These are phyloP conservation scores for Sander lucioperca DNA, from an alignment of 2,113 vertebrate genomes.

Conservation along the genomic window DNA sequence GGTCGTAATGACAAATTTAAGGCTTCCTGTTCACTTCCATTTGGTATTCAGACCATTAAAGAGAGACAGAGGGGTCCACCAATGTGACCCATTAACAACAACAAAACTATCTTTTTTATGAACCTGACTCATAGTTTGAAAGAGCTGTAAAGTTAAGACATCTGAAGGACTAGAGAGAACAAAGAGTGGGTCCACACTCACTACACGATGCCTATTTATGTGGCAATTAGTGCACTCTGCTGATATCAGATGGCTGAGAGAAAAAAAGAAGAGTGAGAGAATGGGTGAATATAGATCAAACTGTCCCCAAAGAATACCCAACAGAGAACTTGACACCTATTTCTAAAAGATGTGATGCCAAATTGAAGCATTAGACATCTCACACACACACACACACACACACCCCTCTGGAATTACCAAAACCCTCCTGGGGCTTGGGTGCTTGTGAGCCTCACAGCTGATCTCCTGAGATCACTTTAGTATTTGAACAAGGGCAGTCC, in stretches of 20 bases:
- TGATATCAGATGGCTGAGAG: slow-evolving; percentile 5
- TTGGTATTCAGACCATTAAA: slow-evolving; percentile 35
- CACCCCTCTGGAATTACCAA: slow-evolving; percentile 25
- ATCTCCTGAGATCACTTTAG: slow-evolving; percentile 26
- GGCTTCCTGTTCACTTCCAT: slow-evolving; percentile 16
- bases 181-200: neutral
- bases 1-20: slow-evolving; percentile 36
- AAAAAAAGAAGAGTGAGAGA: neutral
- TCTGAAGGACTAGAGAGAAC: neutral
- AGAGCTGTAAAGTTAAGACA: slow-evolving; percentile 26
- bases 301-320: slow-evolving; percentile 28
- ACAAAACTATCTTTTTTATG: neutral
- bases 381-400: neutral
- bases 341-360: slow-evolving; percentile 34
- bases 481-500: slow-evolving; percentile 35
- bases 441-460: slow-evolving; percentile 1
- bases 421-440: slow-evolving; percentile 10
- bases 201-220: slow-evolving; percentile 25
- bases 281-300: slow-evolving; percentile 38
- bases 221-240: slow-evolving; percentile 44
- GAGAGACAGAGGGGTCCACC: slow-evolving; percentile 14
- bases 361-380: slow-evolving; percentile 32
- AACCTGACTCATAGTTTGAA: neutral
- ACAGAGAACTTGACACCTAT: slow-evolving; percentile 31
- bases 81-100: slow-evolving; percentile 2